Evolutionary conservation across 2,797 vertebrate genomes (phyloP).

Genomic region (Melopsittacus undulatus): DNA sequence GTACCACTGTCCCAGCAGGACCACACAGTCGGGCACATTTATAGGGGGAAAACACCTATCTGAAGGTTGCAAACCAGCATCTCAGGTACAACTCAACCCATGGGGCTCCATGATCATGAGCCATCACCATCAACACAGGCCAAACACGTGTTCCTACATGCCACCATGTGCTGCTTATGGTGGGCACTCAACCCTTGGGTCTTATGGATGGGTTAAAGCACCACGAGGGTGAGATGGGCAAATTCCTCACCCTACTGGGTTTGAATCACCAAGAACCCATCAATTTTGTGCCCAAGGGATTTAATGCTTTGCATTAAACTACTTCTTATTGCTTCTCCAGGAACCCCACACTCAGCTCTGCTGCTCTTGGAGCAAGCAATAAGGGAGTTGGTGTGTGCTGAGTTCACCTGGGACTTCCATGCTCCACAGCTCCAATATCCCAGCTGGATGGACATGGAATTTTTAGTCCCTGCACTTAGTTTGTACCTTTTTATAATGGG

Average conservation of each 20-base stretch:
- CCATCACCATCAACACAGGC: neutral
- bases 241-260: accelerated
- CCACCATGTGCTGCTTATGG: neutral
- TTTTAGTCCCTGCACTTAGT: neutral
- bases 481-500: neutral
- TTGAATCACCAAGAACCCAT: neutral
- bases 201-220: neutral
- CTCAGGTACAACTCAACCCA: neutral
- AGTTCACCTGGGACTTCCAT: neutral
- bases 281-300: neutral
- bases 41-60: neutral
- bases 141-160: neutral
- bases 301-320: neutral
- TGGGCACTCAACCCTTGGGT: neutral
- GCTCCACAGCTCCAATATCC: neutral
- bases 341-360: neutral
- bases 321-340: neutral
- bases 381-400: accelerated
- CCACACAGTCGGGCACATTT: accelerated
- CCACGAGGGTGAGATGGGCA: accelerated
- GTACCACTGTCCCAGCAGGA: neutral
- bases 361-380: neutral
- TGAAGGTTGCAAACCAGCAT: neutral
- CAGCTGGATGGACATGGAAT: neutral
- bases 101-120: neutral